These are phyloP conservation scores for Dichetophora obliterata DNA, from an alignment of 2,888 invertebrate genomes.

Conservation along the genomic window DNA sequence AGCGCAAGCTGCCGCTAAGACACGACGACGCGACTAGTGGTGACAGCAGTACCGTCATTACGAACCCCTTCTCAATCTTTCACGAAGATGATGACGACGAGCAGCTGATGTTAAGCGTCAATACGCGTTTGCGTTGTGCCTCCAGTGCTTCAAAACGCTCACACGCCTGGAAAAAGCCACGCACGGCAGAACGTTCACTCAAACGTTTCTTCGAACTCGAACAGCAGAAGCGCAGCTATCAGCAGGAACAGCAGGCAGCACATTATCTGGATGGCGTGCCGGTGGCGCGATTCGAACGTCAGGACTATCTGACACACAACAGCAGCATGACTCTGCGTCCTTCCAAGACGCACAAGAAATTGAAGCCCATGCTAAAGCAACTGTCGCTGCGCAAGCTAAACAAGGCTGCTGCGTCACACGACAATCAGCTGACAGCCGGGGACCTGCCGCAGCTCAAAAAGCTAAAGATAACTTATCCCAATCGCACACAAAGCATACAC, in stretches of 20 bases:
- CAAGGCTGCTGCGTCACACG: slow-evolving; percentile 45
- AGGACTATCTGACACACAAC: slow-evolving; percentile 58
- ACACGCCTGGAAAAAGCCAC: slow-evolving; percentile 47
- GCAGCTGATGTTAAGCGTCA: slow-evolving; percentile 59
- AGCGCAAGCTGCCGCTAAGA: too few relatives aligned
- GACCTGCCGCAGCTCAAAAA: slow-evolving; percentile 60
- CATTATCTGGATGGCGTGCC: slow-evolving; percentile 57
- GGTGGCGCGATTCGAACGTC: slow-evolving; percentile 64
- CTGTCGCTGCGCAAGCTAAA: slow-evolving; percentile 58
- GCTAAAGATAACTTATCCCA: slow-evolving; percentile 67
- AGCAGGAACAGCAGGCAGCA: slow-evolving; percentile 7
- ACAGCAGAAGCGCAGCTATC: slow-evolving; percentile 30
- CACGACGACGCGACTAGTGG: slow-evolving; percentile 40
- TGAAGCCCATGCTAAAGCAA: slow-evolving; percentile 58
- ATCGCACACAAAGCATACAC: slow-evolving; percentile 64
- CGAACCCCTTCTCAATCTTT: slow-evolving; percentile 68
- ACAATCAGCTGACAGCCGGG: slow-evolving; percentile 6
- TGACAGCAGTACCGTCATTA: slow-evolving; percentile 66
- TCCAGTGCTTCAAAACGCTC: slow-evolving; percentile 46
- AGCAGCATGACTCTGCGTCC: slow-evolving; percentile 47
- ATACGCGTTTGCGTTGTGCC: slow-evolving; percentile 57
- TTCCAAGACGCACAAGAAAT: slow-evolving; percentile 21
- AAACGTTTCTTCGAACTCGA: slow-evolving; percentile 56
- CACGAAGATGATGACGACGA: slow-evolving; percentile 60
- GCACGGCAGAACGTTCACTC: slow-evolving; percentile 57